A percentile compares a stretch with the other conserved stretches of the same genome.
Evolutionary conservation across 1,140 invertebrate genomes (phyloP).

Genomic region (Brachionus rotundiformis): DNA sequence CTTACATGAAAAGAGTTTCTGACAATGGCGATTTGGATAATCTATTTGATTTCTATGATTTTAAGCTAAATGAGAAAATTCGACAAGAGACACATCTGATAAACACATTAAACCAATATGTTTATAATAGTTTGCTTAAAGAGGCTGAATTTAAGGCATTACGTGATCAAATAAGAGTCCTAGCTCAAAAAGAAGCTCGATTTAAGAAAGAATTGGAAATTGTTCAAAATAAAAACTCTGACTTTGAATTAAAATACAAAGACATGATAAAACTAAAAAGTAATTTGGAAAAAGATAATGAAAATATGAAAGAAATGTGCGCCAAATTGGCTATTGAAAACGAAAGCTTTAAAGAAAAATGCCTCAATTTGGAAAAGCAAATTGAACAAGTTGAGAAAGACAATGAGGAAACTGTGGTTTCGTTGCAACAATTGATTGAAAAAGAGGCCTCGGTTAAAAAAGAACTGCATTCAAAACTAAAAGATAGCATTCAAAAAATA

Average conservation of each 20-base stretch:
- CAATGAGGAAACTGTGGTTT: conserved; percentile 32
- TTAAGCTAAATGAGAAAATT: conserved; percentile 18
- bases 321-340: background rate
- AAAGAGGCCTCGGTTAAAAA: conserved; percentile 20
- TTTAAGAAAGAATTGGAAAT: background rate
- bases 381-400: conserved; percentile 37
- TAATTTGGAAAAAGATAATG: conserved; percentile 26
- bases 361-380: conserved; percentile 24
- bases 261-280: background rate
- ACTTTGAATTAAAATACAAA: conserved; percentile 39
- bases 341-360: conserved; percentile 35
- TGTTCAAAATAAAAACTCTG: conserved; percentile 1
- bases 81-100: conserved; percentile 33
- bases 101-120: conserved; percentile 41
- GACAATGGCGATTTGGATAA: background rate
- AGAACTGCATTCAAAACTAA: conserved; percentile 36
- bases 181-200: background rate
- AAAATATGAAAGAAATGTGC: conserved; percentile 6
- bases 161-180: conserved; percentile 28
- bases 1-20: background rate
- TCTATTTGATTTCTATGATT: conserved; percentile 44
- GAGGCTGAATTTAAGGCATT: conserved; percentile 29
- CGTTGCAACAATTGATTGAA: conserved; percentile 9
- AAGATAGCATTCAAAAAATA: conserved; percentile 34
- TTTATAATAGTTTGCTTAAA: conserved; percentile 13